A percentile compares a stretch with the other conserved stretches of the same genome.
Conservation (phyloP, 2,888 invertebrate genomes). For the Oligia strigilis region DNA sequence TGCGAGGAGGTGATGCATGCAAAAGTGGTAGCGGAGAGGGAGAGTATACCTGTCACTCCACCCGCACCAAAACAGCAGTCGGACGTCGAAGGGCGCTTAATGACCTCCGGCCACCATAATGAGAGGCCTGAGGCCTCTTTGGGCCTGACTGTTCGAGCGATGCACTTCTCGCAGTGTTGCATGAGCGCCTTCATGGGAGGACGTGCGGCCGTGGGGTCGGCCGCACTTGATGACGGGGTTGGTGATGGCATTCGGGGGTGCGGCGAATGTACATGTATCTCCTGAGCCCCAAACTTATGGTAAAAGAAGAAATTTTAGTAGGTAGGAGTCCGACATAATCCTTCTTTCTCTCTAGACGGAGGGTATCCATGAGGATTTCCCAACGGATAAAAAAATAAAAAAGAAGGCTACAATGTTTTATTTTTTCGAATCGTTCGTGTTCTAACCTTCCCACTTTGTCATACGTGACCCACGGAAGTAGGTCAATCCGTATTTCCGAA, state of each 20-base stretch:
- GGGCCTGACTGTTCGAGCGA: too few species aligned
- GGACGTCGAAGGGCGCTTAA: too few species aligned
- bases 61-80: too few species aligned
- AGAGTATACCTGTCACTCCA: too few species aligned
- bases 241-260: not conserved
- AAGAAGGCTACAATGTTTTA: not conserved
- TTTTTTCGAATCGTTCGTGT: slow-evolving; percentile 13
- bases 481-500: slow-evolving; percentile 42
- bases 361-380: not conserved
- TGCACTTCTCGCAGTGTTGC: too few species aligned
- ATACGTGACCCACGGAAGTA: slow-evolving; percentile 13
- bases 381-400: not conserved
- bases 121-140: too few species aligned
- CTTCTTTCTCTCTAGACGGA: not conserved
- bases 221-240: too few species aligned
- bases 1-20: too few species aligned
- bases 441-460: not conserved
- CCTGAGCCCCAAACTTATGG: not conserved
- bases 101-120: too few species aligned
- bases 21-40: too few species aligned
- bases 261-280: not conserved
- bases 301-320: not conserved
- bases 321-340: not conserved
- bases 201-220: too few species aligned
- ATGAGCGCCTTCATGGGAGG: too few species aligned